These are phyloP conservation scores for Cavia aperea DNA, from an alignment of 2,113 vertebrate species.

Conservation along the genomic window DNA sequence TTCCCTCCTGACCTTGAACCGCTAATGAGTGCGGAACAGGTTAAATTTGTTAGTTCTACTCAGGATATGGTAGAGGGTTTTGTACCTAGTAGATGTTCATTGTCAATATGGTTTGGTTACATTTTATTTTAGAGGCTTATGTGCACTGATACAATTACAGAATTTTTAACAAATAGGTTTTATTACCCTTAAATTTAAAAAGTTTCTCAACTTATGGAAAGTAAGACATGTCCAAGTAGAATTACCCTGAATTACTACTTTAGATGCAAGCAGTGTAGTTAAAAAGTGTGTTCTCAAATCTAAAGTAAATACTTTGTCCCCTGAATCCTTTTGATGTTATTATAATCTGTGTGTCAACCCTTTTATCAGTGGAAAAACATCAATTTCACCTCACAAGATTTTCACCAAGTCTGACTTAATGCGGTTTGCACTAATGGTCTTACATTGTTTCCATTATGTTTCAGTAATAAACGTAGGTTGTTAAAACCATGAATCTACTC, in stretches of 20 bases:
- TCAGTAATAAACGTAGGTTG: slow-evolving; percentile 37
- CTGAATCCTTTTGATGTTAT: neutral
- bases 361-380: slow-evolving; percentile 27
- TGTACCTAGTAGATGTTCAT: neutral
- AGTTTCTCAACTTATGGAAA: neutral
- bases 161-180: neutral
- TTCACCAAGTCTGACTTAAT: slow-evolving; percentile 36
- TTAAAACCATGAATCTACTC: slow-evolving; percentile 21
- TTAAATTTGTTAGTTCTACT: neutral
- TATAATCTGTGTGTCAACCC: slow-evolving; percentile 37
- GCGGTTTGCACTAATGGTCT: neutral
- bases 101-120: neutral
- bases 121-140: neutral
- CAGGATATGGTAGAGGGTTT: neutral
- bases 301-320: neutral
- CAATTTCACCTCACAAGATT: slow-evolving; percentile 29
- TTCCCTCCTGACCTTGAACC: neutral
- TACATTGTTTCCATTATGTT: slow-evolving; percentile 11
- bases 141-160: neutral
- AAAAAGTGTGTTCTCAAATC: neutral
- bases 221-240: slow-evolving; percentile 5
- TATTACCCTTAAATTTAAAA: slow-evolving; percentile 30
- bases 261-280: neutral
- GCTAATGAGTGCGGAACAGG: neutral
- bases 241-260: slow-evolving; percentile 1